phyloP scores from a whole-genome alignment of 2,888 invertebrate genomes.

The Caenorhabditis sp. region DNA sequence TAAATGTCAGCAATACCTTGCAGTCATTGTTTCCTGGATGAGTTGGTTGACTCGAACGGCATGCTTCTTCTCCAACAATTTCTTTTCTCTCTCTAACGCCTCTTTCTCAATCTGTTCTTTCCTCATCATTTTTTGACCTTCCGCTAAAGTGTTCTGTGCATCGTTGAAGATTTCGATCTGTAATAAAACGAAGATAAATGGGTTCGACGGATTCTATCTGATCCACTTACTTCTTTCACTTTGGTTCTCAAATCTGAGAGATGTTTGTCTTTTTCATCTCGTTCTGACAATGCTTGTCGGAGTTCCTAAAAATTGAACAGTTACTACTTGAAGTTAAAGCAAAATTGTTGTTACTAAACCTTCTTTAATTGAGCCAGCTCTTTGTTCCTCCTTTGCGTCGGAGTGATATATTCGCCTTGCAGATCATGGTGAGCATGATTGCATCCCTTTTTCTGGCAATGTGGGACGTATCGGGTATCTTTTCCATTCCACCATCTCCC shows the following conservation, averaged over 20 bases:
- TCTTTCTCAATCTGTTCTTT: conserved; percentile 62
- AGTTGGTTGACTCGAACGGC: conserved; percentile 80
- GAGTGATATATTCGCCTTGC: conserved; percentile 79
- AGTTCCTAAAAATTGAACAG: conserved; percentile 73
- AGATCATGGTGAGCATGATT: conserved; percentile 73
- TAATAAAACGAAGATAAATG: conserved; percentile 17
- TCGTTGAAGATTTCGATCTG: conserved; percentile 73
- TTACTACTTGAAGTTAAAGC: conserved; percentile 6
- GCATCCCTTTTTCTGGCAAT: conserved; percentile 79
- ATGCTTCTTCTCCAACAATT: conserved; percentile 76
- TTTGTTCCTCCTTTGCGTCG: conserved; percentile 79
- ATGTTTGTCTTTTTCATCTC: conserved; percentile 80
- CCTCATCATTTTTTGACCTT: conserved; percentile 68
- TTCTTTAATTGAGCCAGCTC: conserved; percentile 63
- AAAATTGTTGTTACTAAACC: conserved; percentile 37
- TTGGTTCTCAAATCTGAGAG: conserved; percentile 79
- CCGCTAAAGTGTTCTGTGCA: conserved; percentile 61
- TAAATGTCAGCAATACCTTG: conserved; percentile 63
- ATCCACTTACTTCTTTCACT: conserved; percentile 76
- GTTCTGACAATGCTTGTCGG: conserved; percentile 69
- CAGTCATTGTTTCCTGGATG: conserved; percentile 78
- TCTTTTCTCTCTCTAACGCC: conserved; percentile 74
- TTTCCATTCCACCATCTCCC: conserved; percentile 83
- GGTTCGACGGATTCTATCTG: neutral
- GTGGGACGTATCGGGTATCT: conserved; percentile 80